These are phyloP conservation scores for Peromyscus polionotus DNA, from an alignment of 2,113 vertebrate species.

Conservation along the genomic window DNA sequence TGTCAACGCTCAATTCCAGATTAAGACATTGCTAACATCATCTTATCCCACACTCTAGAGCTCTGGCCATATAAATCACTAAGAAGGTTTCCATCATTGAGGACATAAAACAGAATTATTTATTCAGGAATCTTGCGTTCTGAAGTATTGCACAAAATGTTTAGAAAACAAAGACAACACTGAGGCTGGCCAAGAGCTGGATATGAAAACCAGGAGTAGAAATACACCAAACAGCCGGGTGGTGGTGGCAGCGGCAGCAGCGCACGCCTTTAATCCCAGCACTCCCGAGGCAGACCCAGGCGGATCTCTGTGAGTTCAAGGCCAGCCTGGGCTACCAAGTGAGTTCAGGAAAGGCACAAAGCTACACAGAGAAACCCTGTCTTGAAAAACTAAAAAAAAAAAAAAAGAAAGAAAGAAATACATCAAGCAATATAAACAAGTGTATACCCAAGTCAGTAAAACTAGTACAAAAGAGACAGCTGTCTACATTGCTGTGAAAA, in stretches of 20 bases:
- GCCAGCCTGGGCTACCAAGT: no score
- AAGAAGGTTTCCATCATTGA: not conserved
- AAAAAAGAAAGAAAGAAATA: no score
- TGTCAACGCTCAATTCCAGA: not conserved
- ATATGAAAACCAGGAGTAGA: not conserved
- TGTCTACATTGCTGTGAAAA: not conserved
- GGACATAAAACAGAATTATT: not conserved
- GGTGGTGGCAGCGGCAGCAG: no score
- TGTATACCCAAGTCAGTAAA: not conserved
- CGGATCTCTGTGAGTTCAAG: no score
- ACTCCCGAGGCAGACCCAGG: no score
- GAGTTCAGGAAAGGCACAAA: no score
- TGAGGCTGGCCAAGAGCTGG: not conserved
- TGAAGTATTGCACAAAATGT: not conserved
- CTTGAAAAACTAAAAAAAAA: no score
- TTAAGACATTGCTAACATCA: not conserved
- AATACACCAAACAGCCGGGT: not conserved
- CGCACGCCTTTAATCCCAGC: no score
- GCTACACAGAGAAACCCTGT: no score
- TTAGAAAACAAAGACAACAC: not conserved
- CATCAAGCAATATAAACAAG: not conserved
- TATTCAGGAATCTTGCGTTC: not conserved
- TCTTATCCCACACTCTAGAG: not conserved
- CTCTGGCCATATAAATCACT: not conserved
- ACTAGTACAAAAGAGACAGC: not conserved